These are phyloP conservation scores for Leucozona laternaria DNA, from an alignment of 2,888 invertebrate species.

Conservation along the genomic window DNA sequence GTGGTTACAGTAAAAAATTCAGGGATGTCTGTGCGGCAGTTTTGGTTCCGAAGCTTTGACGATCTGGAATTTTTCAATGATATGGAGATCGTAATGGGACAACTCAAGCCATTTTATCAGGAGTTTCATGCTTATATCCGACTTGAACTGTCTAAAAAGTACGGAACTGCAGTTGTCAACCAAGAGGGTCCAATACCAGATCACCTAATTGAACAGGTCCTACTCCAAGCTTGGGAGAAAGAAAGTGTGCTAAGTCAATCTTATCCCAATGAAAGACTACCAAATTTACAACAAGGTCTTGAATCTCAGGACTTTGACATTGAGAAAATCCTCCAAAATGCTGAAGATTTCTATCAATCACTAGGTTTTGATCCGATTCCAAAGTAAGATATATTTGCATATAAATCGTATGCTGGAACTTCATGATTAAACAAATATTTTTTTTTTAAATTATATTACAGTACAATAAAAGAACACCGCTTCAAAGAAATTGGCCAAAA, in stretches of 20 bases:
- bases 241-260: conserved; percentile 76
- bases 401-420: too few species aligned
- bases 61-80: conserved; percentile 87
- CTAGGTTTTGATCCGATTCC: conserved; percentile 78
- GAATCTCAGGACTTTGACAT: conserved; percentile 55
- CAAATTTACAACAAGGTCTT: conserved; percentile 86
- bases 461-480: conserved; percentile 68
- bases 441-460: conserved; percentile 31
- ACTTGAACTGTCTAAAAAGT: conserved; percentile 87
- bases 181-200: conserved; percentile 89
- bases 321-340: conserved; percentile 78
- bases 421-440: not conserved
- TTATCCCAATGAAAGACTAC: conserved; percentile 77
- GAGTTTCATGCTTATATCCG: conserved; percentile 92
- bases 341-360: conserved; percentile 81
- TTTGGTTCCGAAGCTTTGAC: conserved; percentile 82
- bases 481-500: conserved; percentile 77
- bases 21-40: conserved; percentile 54
- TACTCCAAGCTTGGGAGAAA: conserved; percentile 72
- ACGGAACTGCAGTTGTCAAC: conserved; percentile 87
- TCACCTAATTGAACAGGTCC: conserved; percentile 86
- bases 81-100: conserved; percentile 87
- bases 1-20: too few species aligned
- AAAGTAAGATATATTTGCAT: conserved; percentile 34
- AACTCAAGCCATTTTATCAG: conserved; percentile 90